A percentile compares a stretch with the other conserved stretches of the same genome.
Evolutionary conservation across 2,113 vertebrate species (phyloP).

Genomic region (Cryptoleucopteryx plumbea): DNA sequence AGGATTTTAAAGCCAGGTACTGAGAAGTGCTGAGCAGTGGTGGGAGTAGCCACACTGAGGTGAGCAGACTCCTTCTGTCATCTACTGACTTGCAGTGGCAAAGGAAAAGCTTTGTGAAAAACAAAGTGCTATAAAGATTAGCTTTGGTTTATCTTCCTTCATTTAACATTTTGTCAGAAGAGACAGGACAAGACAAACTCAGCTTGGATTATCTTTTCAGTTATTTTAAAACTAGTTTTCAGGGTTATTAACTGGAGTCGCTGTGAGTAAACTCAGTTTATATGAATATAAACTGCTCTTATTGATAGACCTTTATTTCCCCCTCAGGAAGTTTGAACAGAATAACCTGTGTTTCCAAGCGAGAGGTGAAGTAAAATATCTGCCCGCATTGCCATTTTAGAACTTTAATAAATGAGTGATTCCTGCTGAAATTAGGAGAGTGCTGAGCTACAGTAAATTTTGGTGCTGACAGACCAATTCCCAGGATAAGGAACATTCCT

Average conservation of each 20-base stretch:
- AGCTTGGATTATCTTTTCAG: background rate
- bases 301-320: background rate
- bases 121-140: background rate
- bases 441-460: background rate
- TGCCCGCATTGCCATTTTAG: background rate
- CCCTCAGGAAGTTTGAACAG: background rate
- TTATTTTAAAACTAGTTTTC: background rate
- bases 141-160: background rate
- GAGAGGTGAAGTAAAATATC: background rate
- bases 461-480: background rate
- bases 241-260: background rate
- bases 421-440: background rate
- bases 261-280: background rate
- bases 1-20: background rate
- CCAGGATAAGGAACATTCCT: background rate
- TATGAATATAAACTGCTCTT: background rate
- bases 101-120: background rate
- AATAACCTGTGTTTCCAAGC: background rate
- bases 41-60: background rate
- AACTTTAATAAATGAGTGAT: background rate
- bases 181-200: background rate
- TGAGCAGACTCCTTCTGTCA: background rate
- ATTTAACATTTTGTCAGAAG: background rate
- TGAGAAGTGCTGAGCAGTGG: background rate
- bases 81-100: background rate